Base-by-base conservation (phyloP, 64 coral and sea anemone species). In the Dendronephthya gigantea region DNA sequence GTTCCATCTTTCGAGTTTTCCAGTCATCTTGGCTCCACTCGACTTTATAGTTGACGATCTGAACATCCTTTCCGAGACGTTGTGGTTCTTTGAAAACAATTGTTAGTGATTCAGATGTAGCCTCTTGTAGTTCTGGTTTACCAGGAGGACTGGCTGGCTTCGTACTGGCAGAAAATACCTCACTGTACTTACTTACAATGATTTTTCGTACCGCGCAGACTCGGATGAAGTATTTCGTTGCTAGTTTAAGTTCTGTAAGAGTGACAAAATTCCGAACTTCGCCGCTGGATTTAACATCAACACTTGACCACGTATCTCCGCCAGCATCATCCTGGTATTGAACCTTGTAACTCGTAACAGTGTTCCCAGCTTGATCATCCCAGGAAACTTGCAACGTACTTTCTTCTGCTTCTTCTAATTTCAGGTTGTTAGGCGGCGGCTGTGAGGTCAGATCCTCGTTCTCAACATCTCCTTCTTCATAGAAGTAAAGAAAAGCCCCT, bases 61-160 rank as follows among this genome's bases (percentile, higher is more conserved):
- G 41, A 45, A 45, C 41, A 6, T 45, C 41, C 41, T 45, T 45
- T 45, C 41, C 41, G 11, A 45, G 4, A 45, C 41, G 11, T 11
- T 45, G 41, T 45, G 41, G 41, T 45, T 45, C 11, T 11, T 4
- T 45, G 11, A 45, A 45, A 11, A 6, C 11, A 45, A 45, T 45
- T 45, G 41, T 45, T 45, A 45, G 41, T 45, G 41, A 45, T 6
- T 45, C 41, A 45, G 11, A 45, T 6, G 41, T 45, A 11, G 41
- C 41, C 11, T 45, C 41, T 6, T 6, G 4, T 45, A 45, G 41
- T 45, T 11, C 4, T 43, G 52, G 84, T 39, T 66, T 86, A 22
- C 49, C 84, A 86, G 52, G 84, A 9, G 84, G 49, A 62, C 50
- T 86, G 29, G 52, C 35, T 86, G 84, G 84, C 66, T 86, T 86